Base-by-base conservation (phyloP, 2,888 invertebrate genomes). In the Pantelozetes paolii region DNA sequence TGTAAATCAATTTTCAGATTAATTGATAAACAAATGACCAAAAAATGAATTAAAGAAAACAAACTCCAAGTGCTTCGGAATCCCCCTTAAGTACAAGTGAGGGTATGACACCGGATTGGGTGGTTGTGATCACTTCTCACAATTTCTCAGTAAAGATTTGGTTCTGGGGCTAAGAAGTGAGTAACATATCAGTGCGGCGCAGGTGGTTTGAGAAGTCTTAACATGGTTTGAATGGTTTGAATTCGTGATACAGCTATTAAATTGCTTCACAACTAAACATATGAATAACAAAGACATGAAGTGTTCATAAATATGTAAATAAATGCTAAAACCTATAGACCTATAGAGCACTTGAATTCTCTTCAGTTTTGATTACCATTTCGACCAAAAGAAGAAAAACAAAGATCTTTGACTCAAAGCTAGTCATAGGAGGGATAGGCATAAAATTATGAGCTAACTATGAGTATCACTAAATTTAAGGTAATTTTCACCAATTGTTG, bases 211-310 rank as follows among this genome's bases (percentile, higher is more conserved):
- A 32, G 18, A 36, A 26, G 62, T 36, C 30, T 54, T 54, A 23
- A 20, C 2, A 23, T 54, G 20, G 18, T 45, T 15, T 2, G 18
- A 5, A 36, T 36, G 15, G n/a, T 69, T 42, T 1, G 26, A 42
- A 28, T 69, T 69, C 69, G 69, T 69, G 69, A 69, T 69, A 69
- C 42, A 42, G 69, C 69, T 69, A 69, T 69, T 69, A 69, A 69
- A 69, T 45, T 45, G 69, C 62, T 45, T 69, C 45, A 69, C 69
- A 69, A 69, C 64, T 36, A 13, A 13, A 36, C 62, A n/a, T 32
- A 28, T 64, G 64, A 69, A 69, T 69, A 45, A 69, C 69, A 69
- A 69, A 69, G 69, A 69, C 69, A 69, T 69, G 69, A 69, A 69
- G 69, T 69, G 42, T 45, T 64, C 40, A 69, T 42, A 69, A 42